Evolutionary conservation across 2,888 invertebrate species (phyloP), one percentile per base, ranked within the genome.

Genomic region (Adineta ricciae): DNA sequence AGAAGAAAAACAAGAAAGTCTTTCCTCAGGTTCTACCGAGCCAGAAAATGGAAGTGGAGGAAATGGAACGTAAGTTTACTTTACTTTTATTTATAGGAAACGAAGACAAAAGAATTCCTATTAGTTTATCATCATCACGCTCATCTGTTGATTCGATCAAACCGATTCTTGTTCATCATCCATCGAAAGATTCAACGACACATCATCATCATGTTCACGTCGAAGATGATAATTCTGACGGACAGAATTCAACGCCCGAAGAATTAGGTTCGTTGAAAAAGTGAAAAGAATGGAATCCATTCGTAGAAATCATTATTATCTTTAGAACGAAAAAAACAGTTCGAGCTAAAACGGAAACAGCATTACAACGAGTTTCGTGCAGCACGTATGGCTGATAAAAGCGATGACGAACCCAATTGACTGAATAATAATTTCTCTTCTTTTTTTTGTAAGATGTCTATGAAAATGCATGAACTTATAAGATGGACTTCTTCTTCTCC

Each of bases 301-400:
- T 50, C 19, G 50, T 19, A 50, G 19, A 50, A 16, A n/a, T n/a
- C n/a, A n/a, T n/a, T n/a, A n/a, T n/a, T n/a, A 16, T 72, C 11
- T 78, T 78, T 41, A 78, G 78, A 78, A 78, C 38, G 78, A n/a
- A 38, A 41, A 41, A 78, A n/a, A 78, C 38, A 38, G 41, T 78
- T 78, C 41, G 38, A 78, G n/a, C n/a, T 41, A 21, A 78, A 78
- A 78, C 78, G 78, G 24, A 78, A 78, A 78, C 24, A 78, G n/a
- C 78, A 78, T n/a, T 78, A 78, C 11, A 41, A 78, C 14, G 78
- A 78, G n/a, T 78, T 78, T 41, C 38, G 41, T 41, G 14, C 41
- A 3, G 78, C 78, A 78, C 38, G n/a, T n/a, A 36, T 78, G 38
- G 41, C n/a, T n/a, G 78, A 78, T 41, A 41, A 41, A 11, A 5